A percentile compares a stretch with the other conserved stretches of the same genome.
phyloP scores from a whole-genome alignment of 37 sponge, comb jelly and placozoan species.

The Geodia barretti region DNA sequence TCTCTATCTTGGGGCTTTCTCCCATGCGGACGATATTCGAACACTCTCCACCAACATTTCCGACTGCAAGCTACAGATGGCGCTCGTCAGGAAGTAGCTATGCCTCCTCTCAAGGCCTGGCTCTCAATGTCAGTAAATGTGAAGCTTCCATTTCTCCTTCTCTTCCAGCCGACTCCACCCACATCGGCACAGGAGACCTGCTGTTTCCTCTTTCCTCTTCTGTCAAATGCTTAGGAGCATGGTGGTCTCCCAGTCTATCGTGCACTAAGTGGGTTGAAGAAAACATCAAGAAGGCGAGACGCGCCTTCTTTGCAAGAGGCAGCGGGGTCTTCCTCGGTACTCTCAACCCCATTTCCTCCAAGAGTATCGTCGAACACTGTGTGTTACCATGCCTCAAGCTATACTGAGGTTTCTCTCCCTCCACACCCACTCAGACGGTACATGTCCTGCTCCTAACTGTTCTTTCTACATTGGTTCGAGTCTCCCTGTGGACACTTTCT shows the following conservation, averaged over 20 bases:
- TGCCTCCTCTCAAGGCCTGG: neutral
- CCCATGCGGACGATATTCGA: constrained; percentile 14
- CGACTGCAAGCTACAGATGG: neutral
- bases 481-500: neutral
- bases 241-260: neutral
- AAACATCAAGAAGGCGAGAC: neutral
- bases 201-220: neutral
- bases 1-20: constrained; percentile 11
- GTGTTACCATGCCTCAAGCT: neutral
- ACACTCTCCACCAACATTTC: neutral
- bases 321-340: neutral
- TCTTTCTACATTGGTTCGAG: neutral
- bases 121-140: neutral
- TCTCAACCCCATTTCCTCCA: neutral
- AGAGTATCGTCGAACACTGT: neutral
- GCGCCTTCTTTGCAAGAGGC: neutral
- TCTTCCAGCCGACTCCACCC: neutral
- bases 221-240: neutral
- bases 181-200: neutral
- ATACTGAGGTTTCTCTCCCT: neutral
- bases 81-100: neutral
- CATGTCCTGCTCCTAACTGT: neutral
- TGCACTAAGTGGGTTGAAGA: neutral
- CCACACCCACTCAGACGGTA: neutral
- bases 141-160: neutral